Conservation (phyloP, 2,888 invertebrate genomes). For the Pterostichus niger region DNA sequence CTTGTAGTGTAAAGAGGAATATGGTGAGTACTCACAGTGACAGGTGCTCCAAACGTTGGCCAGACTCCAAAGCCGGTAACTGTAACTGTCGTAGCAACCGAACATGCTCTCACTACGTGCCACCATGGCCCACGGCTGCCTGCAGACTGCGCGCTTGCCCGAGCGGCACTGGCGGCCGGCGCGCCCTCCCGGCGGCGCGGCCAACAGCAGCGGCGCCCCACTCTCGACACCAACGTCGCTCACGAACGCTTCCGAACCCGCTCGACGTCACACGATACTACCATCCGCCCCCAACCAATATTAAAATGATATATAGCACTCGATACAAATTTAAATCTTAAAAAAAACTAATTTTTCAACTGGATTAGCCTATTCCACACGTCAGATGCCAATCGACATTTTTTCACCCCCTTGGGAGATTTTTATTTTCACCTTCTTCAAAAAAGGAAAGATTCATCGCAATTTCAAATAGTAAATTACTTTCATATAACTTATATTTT, state of each 20-base stretch:
- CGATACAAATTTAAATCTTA: conserved; percentile 65
- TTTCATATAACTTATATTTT: too few relatives aligned
- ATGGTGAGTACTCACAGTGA: conserved; percentile 82
- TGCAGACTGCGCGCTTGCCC: conserved; percentile 72
- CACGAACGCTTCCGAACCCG: conserved; percentile 69
- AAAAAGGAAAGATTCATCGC: too few relatives aligned
- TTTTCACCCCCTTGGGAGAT: conserved; percentile 1
- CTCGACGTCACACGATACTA: conserved; percentile 67
- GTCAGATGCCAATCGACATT: conserved; percentile 47
- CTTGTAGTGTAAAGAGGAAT: conserved; percentile 5
- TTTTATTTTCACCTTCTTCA: too few relatives aligned
- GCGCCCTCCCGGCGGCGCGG: conserved; percentile 58
- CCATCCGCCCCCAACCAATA: conserved; percentile 67
- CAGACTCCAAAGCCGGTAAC: conserved; percentile 88
- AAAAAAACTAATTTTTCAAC: conserved; percentile 60
- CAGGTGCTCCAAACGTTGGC: conserved; percentile 88
- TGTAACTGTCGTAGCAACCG: conserved; percentile 88
- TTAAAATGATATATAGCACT: conserved; percentile 65
- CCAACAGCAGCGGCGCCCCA: conserved; percentile 55
- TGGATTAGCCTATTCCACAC: conserved; percentile 55
- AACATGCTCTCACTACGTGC: conserved; percentile 88
- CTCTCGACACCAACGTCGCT: conserved; percentile 68
- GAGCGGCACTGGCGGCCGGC: conserved; percentile 65
- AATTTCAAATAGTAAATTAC: too few relatives aligned
- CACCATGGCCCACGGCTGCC: conserved; percentile 88